A percentile compares a stretch with the other conserved stretches of the same genome.
phyloP scores from a whole-genome alignment of 2,888 invertebrate species.

The Xanthia icteritia region DNA sequence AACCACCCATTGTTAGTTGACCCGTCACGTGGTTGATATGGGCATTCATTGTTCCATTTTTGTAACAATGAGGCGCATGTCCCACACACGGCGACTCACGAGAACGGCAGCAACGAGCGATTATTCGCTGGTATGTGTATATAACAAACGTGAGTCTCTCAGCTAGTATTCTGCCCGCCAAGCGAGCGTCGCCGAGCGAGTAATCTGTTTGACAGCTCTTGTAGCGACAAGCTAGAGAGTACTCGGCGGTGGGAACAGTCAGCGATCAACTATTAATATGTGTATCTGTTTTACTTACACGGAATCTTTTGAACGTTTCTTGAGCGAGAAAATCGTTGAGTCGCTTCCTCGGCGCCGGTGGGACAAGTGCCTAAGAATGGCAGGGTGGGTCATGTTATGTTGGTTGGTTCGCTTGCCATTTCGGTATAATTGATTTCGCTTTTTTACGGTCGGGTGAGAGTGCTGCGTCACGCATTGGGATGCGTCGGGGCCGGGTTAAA shows the following conservation, averaged over 20 bases:
- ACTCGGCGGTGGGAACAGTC: no score
- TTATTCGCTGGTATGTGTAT: not conserved
- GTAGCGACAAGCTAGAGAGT: not conserved
- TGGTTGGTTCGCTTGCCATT: constrained; percentile 82
- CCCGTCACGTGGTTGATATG: constrained; percentile 66
- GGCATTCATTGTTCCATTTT: constrained; percentile 61
- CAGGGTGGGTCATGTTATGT: constrained; percentile 71
- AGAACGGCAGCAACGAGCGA: not conserved
- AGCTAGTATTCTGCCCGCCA: not conserved
- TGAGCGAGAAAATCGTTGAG: not conserved
- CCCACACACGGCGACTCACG: not conserved
- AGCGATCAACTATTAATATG: no score
- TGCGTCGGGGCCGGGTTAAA: constrained; percentile 73
- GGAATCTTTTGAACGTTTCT: not conserved
- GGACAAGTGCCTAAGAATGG: constrained; percentile 28
- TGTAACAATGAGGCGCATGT: constrained; percentile 38
- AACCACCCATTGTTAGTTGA: constrained; percentile 70
- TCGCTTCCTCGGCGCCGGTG: not conserved
- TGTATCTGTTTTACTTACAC: not conserved
- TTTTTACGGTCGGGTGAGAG: constrained; percentile 86
- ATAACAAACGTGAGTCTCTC: not conserved
- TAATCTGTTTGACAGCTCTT: not conserved
- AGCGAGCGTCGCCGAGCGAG: not conserved
- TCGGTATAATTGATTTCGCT: constrained; percentile 89
- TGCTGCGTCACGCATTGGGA: constrained; percentile 80